phyloP scores from a whole-genome alignment of 2,113 vertebrate genomes.

The Plestiodon gilberti region DNA sequence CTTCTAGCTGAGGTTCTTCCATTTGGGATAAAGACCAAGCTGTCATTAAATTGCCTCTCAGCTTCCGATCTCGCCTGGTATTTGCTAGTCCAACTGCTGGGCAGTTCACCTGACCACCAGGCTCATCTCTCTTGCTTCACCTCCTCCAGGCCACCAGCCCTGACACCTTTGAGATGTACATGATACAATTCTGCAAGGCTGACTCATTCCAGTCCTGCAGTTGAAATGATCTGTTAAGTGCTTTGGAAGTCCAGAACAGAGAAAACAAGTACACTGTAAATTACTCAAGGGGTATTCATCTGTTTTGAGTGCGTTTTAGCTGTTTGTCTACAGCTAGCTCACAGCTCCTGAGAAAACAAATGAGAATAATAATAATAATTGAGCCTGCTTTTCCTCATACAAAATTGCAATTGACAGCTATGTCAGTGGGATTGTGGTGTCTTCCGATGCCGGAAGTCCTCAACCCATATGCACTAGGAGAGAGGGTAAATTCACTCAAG shows the following conservation, averaged over 20 bases:
- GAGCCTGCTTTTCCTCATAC: background rate
- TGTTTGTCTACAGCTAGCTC: background rate
- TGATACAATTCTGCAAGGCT: background rate
- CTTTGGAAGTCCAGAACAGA: conserved; percentile 14
- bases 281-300: conserved; percentile 20
- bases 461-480: background rate
- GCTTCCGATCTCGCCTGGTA: background rate
- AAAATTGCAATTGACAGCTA: background rate
- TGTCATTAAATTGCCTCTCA: background rate
- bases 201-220: background rate
- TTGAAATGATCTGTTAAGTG: conserved; percentile 1
- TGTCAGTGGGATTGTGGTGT: background rate
- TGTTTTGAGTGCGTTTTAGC: conserved; percentile 10
- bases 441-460: background rate
- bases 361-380: background rate
- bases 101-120: background rate
- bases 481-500: background rate
- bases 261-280: conserved; percentile 23
- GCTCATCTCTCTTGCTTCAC: background rate
- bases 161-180: background rate
- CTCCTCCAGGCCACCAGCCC: background rate
- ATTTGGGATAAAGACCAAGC: background rate
- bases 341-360: conserved; percentile 20
- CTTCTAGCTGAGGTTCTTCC: background rate
- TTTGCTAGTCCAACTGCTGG: background rate